Percentiles rank a stretch among this genome's conserved stretches.
Evolutionary conservation across 2,113 vertebrate species (phyloP).

Genomic region (Rhea pennata): DNA sequence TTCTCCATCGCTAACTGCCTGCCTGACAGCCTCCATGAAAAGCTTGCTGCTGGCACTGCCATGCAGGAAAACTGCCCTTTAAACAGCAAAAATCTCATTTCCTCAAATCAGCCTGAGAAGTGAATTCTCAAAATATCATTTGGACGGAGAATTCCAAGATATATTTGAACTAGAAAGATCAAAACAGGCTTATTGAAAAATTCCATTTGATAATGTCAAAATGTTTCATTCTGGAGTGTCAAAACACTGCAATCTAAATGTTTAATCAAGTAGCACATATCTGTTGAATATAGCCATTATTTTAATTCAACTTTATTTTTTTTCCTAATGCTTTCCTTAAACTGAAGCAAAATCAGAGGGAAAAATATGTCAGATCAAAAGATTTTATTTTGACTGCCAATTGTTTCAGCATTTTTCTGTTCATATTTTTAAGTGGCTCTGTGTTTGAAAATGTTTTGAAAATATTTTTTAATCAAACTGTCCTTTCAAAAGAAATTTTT

Average conservation of each 20-base stretch:
- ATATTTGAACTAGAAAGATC: constrained; percentile 53
- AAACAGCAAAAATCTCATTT: rapidly evolving
- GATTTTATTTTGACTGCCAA: constrained; percentile 52
- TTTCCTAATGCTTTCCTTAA: constrained; percentile 29
- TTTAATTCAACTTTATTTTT: not conserved
- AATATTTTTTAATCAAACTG: constrained; percentile 23
- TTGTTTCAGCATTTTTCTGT: constrained; percentile 24
- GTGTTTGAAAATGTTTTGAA: constrained; percentile 3
- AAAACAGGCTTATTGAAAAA: constrained; percentile 57
- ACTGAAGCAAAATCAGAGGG: constrained; percentile 13
- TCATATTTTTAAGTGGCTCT: not conserved
- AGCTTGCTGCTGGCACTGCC: not conserved
- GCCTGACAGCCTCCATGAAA: not conserved
- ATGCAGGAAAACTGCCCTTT: not conserved
- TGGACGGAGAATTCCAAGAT: not conserved
- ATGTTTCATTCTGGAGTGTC: constrained; percentile 16
- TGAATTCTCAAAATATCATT: not conserved
- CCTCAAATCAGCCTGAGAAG: not conserved
- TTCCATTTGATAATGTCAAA: constrained; percentile 39
- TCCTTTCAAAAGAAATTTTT: not conserved
- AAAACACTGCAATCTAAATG: constrained; percentile 40
- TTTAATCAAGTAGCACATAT: constrained; percentile 29
- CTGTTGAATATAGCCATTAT: constrained; percentile 25
- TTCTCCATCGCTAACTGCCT: not conserved
- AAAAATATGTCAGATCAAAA: constrained; percentile 42